phyloP scores from a whole-genome alignment of 2,113 vertebrate species.

The Aldabrachelys gigantea region DNA sequence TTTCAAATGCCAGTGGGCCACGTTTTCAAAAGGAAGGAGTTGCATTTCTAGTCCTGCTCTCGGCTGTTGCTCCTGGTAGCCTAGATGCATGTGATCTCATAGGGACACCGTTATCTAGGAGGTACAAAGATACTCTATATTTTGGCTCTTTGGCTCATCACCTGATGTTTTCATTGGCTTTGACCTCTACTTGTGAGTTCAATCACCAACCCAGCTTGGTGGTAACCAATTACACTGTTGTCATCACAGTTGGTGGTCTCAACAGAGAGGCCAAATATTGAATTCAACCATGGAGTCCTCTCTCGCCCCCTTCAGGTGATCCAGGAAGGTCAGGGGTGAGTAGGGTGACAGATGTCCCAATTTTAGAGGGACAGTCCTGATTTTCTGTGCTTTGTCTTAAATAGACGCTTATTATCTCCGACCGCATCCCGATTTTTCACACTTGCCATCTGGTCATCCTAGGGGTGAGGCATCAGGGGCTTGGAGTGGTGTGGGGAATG shows the following conservation, averaged over 20 bases:
- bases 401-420: no score
- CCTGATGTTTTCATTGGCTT: background rate
- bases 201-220: background rate
- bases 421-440: no score
- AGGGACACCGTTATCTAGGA: background rate
- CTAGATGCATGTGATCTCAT: background rate
- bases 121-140: background rate
- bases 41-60: background rate
- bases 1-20: background rate
- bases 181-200: background rate
- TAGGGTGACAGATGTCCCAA: no score
- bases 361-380: no score
- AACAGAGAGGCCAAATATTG: background rate
- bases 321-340: background rate
- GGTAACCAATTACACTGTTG: background rate
- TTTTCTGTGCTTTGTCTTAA: no score
- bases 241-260: background rate
- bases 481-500: accelerated
- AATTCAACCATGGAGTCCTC: background rate
- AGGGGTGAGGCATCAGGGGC: background rate
- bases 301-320: background rate
- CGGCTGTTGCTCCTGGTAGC: background rate
- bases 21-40: background rate
- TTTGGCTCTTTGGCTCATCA: background rate
- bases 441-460: no score